Evolutionary conservation across 2,113 vertebrate species (phyloP).

Genomic region (Catharus bicknelli): DNA sequence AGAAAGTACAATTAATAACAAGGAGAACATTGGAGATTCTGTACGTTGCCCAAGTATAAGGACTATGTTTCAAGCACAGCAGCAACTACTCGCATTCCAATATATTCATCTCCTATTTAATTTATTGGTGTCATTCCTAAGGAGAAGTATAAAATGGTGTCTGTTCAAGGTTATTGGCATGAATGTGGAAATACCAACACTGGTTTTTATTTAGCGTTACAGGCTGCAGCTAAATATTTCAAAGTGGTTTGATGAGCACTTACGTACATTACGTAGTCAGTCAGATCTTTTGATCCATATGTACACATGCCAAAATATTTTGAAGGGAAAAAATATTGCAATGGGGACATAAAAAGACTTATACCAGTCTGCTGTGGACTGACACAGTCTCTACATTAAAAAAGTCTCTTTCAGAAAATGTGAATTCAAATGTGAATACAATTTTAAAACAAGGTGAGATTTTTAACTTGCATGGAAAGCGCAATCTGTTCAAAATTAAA

Average conservation of each 20-base stretch:
- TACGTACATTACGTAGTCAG: neutral
- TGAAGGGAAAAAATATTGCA: neutral
- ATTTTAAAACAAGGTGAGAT: conserved; percentile 9
- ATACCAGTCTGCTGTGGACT: neutral
- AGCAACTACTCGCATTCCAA: neutral
- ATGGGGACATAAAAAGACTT: neutral
- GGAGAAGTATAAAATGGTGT: neutral
- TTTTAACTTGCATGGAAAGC: neutral
- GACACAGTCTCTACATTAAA: neutral
- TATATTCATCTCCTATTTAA: neutral
- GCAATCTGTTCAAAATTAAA: neutral
- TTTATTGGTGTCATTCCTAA: neutral
- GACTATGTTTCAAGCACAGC: neutral
- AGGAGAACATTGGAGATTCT: neutral
- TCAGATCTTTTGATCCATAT: neutral
- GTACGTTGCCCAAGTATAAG: neutral
- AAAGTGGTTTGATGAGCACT: neutral
- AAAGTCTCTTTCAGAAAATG: neutral
- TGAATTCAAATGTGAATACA: neutral
- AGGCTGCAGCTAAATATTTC: neutral
- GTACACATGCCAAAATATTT: neutral
- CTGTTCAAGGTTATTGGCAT: neutral
- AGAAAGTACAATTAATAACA: neutral
- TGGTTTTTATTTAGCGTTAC: neutral
- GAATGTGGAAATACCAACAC: neutral